Base-by-base conservation (phyloP, 2,113 vertebrate species). In the Entosphenus tridentatus region DNA sequence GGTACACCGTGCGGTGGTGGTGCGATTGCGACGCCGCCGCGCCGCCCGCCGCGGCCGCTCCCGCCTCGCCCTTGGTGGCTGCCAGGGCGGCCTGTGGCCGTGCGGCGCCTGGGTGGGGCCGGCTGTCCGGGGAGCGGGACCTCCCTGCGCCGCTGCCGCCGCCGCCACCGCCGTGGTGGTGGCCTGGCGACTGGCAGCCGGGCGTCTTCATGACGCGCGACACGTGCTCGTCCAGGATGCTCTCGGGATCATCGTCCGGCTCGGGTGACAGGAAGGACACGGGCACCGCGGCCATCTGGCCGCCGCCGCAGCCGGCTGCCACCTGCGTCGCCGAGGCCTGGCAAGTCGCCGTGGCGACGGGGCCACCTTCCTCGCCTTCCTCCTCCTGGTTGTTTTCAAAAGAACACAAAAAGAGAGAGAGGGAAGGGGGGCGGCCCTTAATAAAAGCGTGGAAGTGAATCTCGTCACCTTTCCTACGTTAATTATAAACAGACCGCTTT, bases 121-220 rank as follows among this genome's bases (percentile, higher is more conserved):
- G 77, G 0, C 80, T 81, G 3, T 95, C 88, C 0, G 89, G 92
- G 2, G 91, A 95, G 59, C 83, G 83, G 1, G 83, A 83, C 75
- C 86, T 87, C 3, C 87, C 87, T 21, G 86, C 85, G 71, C 85
- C 84, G 14, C 84, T 86, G 3, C 87, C 85, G 71, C 85, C 84
- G 14, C 84, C 86, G 3, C 87, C 87, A 0, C 39, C 18, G 1
- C n/a, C 10, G 62, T n/a, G n/a, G 8, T 65, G 62, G 62, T 86
- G 83, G 1, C 89, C 85, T 0, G 90, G 90, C 0, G 92, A 96
- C 71, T 91, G 90, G 76, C 90, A 87, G 69, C 87, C 87, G 0
- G 93, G 91, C 0, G 90, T 96, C 77, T 89, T 88, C 88, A 97
- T 89, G 71, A 97, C 93, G 1, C 93, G 83, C 75, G 90, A 88